Percentiles rank a stretch among this genome's conserved stretches.
Evolutionary conservation across 1,140 invertebrate species (phyloP).

Genomic region (Idris sp.): DNA sequence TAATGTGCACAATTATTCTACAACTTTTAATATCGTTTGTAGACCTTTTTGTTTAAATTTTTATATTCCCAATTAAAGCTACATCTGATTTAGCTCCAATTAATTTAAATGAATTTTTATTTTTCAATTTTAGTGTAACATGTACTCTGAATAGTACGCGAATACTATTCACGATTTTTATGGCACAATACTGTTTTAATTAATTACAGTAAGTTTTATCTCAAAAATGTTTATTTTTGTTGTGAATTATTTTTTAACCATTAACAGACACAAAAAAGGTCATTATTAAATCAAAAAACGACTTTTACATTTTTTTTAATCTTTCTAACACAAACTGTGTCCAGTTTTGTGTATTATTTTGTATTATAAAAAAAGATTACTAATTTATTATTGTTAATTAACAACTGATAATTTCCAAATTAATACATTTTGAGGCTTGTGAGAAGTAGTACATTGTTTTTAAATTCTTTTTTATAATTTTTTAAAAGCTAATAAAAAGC

Average conservation of each 20-base stretch:
- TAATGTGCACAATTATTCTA: slow-evolving; percentile 17
- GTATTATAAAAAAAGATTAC: no score
- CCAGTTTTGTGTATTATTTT: no score
- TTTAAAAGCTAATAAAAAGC: no score
- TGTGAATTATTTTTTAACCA: no score
- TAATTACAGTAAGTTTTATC: no score
- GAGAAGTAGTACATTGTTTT: background rate
- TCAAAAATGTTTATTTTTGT: no score
- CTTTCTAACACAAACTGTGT: no score
- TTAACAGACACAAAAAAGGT: no score
- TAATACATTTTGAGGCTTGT: slow-evolving; percentile 23
- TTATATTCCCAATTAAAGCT: slow-evolving; percentile 18
- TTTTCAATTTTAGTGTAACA: slow-evolving; percentile 15
- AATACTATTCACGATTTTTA: slow-evolving; percentile 16
- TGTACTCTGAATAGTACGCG: slow-evolving; percentile 28
- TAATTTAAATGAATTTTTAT: background rate
- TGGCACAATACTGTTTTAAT: slow-evolving; percentile 40
- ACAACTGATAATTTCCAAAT: slow-evolving; percentile 4
- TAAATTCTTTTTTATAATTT: no score
- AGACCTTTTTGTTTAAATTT: background rate
- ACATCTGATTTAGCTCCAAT: slow-evolving; percentile 20
- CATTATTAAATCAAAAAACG: no score
- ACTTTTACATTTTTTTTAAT: no score
- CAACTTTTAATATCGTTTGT: slow-evolving; percentile 1
- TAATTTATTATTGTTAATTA: no score